phyloP scores from a whole-genome alignment of 1,140 invertebrate species.

The Lineus longissimus region DNA sequence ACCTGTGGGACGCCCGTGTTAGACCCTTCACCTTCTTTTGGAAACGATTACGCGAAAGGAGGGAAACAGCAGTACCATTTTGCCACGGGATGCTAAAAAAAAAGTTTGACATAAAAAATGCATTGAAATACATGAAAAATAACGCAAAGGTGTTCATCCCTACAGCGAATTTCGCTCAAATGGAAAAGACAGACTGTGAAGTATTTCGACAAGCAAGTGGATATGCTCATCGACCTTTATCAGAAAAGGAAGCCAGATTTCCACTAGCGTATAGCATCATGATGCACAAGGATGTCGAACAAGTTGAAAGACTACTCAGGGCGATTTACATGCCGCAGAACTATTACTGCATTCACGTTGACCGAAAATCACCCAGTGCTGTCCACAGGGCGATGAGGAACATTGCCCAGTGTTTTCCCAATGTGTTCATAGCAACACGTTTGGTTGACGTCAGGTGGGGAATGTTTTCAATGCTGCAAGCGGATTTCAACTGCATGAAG shows the following conservation, averaged over 20 bases:
- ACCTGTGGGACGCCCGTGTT: no score
- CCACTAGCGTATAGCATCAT: constrained; percentile 33
- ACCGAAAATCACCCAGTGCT: constrained; percentile 29
- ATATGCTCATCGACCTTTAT: background rate
- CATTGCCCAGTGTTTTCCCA: constrained; percentile 35
- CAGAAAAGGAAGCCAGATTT: constrained; percentile 22
- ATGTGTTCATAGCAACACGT: constrained; percentile 40
- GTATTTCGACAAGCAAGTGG: background rate
- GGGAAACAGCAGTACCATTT: no score
- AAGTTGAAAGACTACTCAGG: constrained; percentile 34
- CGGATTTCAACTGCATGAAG: constrained; percentile 29
- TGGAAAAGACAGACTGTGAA: background rate
- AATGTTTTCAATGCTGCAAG: background rate
- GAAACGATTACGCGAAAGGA: no score
- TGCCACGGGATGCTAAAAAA: no score
- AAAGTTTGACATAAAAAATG: no score
- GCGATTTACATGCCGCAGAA: constrained; percentile 43
- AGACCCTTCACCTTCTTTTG: no score
- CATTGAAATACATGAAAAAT: no score
- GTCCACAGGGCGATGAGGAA: constrained; percentile 22
- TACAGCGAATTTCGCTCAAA: no score
- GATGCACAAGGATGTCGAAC: constrained; percentile 33
- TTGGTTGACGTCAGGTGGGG: constrained; percentile 5
- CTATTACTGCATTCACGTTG: constrained; percentile 43
- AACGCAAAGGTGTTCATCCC: no score